These are phyloP conservation scores for Ametastegia equiseti DNA, from an alignment of 2,888 invertebrate species.

Conservation along the genomic window DNA sequence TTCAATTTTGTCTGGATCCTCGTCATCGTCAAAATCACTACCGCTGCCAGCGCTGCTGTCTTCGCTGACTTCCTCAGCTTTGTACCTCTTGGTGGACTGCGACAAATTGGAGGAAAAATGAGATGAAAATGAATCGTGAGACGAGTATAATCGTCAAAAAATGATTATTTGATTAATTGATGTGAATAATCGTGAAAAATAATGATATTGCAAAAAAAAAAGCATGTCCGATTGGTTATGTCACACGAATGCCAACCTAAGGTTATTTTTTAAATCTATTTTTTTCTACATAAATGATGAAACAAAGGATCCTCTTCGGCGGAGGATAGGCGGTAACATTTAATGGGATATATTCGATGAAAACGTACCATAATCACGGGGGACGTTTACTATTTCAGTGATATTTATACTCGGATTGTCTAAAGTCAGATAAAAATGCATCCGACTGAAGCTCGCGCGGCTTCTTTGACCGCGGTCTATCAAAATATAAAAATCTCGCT, in stretches of 20 bases:
- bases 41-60: constrained; percentile 77
- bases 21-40: constrained; percentile 90
- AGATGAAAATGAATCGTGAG: neutral
- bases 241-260: constrained; percentile 46
- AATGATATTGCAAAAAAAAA: constrained; percentile 47
- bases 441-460: constrained; percentile 42
- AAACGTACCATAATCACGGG: constrained; percentile 7
- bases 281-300: constrained; percentile 28
- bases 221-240: constrained; percentile 43
- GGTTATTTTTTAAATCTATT: constrained; percentile 44
- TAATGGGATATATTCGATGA: neutral
- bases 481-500: constrained; percentile 41
- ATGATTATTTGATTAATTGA: neutral
- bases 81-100: constrained; percentile 66
- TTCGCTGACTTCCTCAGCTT: constrained; percentile 75
- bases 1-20: constrained; percentile 94
- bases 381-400: neutral
- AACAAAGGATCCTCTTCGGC: constrained; percentile 36
- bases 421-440: constrained; percentile 35
- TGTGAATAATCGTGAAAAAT: constrained; percentile 11
- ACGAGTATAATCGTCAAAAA: neutral
- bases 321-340: constrained; percentile 5
- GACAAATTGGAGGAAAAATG: constrained; percentile 17
- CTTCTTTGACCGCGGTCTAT: constrained; percentile 41
- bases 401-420: constrained; percentile 25